phyloP scores from a whole-genome alignment of 2,888 invertebrate genomes.

The Cephus pygmeus region DNA sequence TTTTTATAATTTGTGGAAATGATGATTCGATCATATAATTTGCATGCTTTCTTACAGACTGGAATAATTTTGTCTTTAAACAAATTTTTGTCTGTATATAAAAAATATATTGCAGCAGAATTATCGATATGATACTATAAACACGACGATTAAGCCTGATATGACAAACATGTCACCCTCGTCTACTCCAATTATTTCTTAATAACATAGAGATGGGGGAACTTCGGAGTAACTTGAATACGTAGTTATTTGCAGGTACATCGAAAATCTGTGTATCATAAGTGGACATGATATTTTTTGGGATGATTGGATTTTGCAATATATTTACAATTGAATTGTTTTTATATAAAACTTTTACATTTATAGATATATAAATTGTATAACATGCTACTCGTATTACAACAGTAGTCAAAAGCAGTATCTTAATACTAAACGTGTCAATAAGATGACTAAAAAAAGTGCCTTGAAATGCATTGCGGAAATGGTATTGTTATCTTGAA shows the following conservation, averaged over 20 bases:
- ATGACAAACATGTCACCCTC: constrained; percentile 44
- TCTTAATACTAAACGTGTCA: not conserved
- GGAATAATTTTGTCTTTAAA: not conserved
- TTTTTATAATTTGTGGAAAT: not conserved
- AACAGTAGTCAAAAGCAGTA: not conserved
- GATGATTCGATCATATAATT: not conserved
- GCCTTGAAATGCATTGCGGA: not conserved
- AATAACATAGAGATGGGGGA: constrained; percentile 54
- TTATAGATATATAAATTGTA: not conserved
- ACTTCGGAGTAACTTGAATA: constrained; percentile 25
- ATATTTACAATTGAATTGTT: not conserved
- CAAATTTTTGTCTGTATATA: not conserved
- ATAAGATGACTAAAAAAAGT: constrained; percentile 5
- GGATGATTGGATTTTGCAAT: not conserved
- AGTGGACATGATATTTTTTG: not conserved
- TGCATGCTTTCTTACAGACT: not conserved
- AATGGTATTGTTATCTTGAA: constrained; percentile 6
- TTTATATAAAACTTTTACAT: not conserved
- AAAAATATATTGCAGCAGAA: not conserved
- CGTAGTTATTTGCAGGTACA: not conserved
- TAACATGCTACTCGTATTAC: not conserved
- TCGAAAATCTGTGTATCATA: not conserved
- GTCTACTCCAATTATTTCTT: constrained; percentile 51
- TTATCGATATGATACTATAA: not conserved
- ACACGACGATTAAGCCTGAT: constrained; percentile 18